These are phyloP conservation scores for Drosophila nigritarsus DNA, from an alignment of 2,888 invertebrate genomes.

Conservation along the genomic window DNA sequence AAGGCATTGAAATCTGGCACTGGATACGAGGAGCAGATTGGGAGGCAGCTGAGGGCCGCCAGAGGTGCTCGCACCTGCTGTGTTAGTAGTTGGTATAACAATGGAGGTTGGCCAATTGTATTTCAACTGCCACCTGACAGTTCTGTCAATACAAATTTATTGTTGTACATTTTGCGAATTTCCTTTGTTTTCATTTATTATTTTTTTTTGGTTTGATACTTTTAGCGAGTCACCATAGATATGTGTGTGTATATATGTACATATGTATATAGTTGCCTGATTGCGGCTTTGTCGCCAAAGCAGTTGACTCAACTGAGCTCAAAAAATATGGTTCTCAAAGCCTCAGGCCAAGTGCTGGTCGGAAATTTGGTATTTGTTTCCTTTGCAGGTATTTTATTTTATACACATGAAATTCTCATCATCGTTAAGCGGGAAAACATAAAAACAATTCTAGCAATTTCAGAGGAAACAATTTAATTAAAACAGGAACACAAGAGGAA, in stretches of 20 bases:
- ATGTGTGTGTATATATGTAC: not conserved
- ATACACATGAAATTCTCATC: slow-evolving; percentile 21
- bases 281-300: slow-evolving; percentile 28
- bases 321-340: slow-evolving; percentile 35
- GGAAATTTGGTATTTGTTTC: not conserved
- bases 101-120: slow-evolving; percentile 57
- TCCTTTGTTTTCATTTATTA: slow-evolving; percentile 10
- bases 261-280: slow-evolving; percentile 19
- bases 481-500: slow-evolving; percentile 12
- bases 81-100: slow-evolving; percentile 38
- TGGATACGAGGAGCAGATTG: slow-evolving; percentile 3
- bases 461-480: slow-evolving; percentile 50
- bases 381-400: slow-evolving; percentile 6
- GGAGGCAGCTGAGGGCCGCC: slow-evolving; percentile 5
- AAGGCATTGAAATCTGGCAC: slow-evolving; percentile 52
- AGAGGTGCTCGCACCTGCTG: slow-evolving; percentile 34
- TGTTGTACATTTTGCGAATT: slow-evolving; percentile 29
- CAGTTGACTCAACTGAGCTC: slow-evolving; percentile 17
- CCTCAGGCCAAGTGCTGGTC: slow-evolving; percentile 34
- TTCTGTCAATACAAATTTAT: slow-evolving; percentile 59
- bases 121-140: slow-evolving; percentile 53
- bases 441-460: slow-evolving; percentile 37
- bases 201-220: slow-evolving; percentile 34
- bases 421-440: slow-evolving; percentile 20
- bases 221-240: slow-evolving; percentile 18